These are phyloP conservation scores for Heliconius hewitsoni DNA, from an alignment of 1,140 invertebrate genomes.

Conservation along the genomic window DNA sequence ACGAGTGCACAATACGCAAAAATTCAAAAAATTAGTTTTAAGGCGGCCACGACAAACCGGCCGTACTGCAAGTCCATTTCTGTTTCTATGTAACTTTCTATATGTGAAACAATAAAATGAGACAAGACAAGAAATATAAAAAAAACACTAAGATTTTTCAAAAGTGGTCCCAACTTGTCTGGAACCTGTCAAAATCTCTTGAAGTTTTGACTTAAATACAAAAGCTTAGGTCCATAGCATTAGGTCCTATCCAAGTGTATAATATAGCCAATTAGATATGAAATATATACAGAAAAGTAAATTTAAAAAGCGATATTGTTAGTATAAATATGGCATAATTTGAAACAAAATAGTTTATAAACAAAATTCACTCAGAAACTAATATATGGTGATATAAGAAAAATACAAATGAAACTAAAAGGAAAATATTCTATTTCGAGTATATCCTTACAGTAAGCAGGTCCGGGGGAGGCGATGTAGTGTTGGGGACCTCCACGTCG, in stretches of 20 bases:
- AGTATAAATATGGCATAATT: constrained; percentile 21
- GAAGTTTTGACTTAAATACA: not conserved
- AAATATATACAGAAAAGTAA: constrained; percentile 20
- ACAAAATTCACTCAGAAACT: constrained; percentile 3
- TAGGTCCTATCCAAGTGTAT: too few species aligned
- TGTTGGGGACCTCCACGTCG: constrained; percentile 37
- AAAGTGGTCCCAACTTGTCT: too few species aligned
- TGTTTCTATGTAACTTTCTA: too few species aligned
- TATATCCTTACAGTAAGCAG: constrained; percentile 39
- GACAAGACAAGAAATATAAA: too few species aligned
- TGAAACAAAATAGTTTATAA: not conserved
- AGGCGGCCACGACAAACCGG: too few species aligned
- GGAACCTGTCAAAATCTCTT: too few species aligned
- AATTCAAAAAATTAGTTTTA: too few species aligned
- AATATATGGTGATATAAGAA: constrained; percentile 6
- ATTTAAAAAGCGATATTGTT: constrained; percentile 25
- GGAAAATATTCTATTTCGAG: not conserved
- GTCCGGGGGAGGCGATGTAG: constrained; percentile 30
- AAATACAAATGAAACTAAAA: constrained; percentile 17
- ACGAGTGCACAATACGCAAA: too few species aligned
- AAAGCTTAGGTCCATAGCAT: not conserved
- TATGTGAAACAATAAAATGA: too few species aligned
- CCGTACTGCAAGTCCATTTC: too few species aligned
- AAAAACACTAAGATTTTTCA: too few species aligned
- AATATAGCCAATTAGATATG: not conserved